Evolutionary conservation across 2,888 invertebrate species (phyloP).

Genomic region (Galerucella pusilla): DNA sequence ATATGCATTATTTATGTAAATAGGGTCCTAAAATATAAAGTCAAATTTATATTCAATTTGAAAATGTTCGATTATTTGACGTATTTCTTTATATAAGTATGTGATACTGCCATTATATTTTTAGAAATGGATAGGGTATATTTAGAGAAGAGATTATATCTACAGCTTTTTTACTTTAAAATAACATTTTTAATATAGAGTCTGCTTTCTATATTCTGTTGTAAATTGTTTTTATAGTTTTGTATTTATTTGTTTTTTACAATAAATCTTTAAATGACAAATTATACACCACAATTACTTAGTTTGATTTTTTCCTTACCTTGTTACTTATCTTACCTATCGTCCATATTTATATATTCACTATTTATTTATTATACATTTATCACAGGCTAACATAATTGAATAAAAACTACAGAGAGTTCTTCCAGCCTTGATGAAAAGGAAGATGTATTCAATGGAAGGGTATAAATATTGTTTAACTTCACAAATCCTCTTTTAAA

Average conservation of each 20-base stretch:
- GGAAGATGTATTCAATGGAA: no score
- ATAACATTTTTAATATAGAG: constrained; percentile 20
- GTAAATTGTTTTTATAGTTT: constrained; percentile 44
- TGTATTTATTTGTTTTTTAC: constrained; percentile 44
- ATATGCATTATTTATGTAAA: no score
- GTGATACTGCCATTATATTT: constrained; percentile 32
- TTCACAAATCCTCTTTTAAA: no score
- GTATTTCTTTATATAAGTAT: constrained; percentile 3
- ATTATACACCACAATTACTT: constrained; percentile 15
- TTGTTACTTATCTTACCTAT: neutral
- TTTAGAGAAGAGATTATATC: neutral
- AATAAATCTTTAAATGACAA: constrained; percentile 27
- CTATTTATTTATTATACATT: no score
- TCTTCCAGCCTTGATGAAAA: no score
- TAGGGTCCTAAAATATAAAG: no score
- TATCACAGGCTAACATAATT: no score
- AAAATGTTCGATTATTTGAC: neutral
- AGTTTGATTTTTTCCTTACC: neutral
- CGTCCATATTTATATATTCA: neutral
- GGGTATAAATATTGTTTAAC: no score
- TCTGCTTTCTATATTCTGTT: constrained; percentile 43
- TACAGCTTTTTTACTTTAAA: constrained; percentile 22
- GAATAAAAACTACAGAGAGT: no score
- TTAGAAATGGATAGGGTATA: constrained; percentile 10
- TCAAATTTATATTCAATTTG: neutral